A percentile compares a stretch with the other conserved stretches of the same genome.
Conservation (phyloP, 2,888 invertebrate genomes). For the Phytoseiulus persimilis region DNA sequence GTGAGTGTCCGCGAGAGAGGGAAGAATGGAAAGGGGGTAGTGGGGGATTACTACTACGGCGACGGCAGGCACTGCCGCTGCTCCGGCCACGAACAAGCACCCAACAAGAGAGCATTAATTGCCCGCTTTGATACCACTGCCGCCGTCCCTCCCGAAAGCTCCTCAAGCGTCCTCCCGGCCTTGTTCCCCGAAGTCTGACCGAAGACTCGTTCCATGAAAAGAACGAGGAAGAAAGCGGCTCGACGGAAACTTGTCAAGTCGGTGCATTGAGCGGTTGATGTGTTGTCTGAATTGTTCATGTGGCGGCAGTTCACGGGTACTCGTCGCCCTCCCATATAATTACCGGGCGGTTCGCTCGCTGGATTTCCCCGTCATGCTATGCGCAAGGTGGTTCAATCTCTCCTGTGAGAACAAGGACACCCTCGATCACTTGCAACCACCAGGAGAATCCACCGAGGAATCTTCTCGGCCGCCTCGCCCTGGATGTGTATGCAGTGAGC, state of each 20-base stretch:
- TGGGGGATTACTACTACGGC: not conserved
- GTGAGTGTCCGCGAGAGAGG: not conserved
- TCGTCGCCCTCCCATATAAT: too few relatives aligned
- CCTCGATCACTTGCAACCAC: too few relatives aligned
- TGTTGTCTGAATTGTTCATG: not conserved
- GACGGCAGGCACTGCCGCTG: not conserved
- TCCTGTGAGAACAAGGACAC: too few relatives aligned
- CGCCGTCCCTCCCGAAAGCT: not conserved
- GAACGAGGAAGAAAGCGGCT: not conserved
- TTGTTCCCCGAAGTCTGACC: not conserved
- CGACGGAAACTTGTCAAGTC: not conserved
- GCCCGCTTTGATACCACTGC: constrained; percentile 23
- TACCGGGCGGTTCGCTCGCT: too few relatives aligned
- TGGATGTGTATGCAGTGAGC: too few relatives aligned
- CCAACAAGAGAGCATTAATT: constrained; percentile 34
- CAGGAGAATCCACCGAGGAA: too few relatives aligned
- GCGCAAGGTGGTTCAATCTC: too few relatives aligned
- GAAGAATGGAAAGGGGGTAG: not conserved
- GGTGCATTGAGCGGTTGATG: not conserved
- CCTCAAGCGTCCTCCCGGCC: not conserved
- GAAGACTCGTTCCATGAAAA: not conserved
- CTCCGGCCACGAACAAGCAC: not conserved
- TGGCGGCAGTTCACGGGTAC: not conserved
- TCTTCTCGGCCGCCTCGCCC: too few relatives aligned
- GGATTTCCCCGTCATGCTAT: too few relatives aligned